Base-by-base conservation (phyloP, 2,113 vertebrate species). In the Mobula hypostoma region DNA sequence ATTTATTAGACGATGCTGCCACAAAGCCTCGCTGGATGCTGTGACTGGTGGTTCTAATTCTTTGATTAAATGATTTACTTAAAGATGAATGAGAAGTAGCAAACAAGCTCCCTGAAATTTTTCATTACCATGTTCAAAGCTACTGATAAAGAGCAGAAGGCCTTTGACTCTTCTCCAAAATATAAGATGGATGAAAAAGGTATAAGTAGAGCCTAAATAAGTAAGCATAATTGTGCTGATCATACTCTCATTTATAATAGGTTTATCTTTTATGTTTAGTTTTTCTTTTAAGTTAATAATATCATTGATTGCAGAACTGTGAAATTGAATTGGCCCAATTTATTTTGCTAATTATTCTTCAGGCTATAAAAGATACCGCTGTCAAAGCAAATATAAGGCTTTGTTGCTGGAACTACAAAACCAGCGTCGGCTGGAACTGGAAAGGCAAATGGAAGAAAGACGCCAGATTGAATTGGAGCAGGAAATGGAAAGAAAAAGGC, bases 291-390 rank as follows among this genome's bases (percentile, higher is more conserved):
- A 24, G 17, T 94, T 56, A 56, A 27, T 82, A 78, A 63, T 19
- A 17, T 24, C 15, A 79, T 56, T 77, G 56, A 94, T 40, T 68
- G 58, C n/a, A 1, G 6, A 63, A 63, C 1, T 80, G 78, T 66
- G n/a, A 1, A 21, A 79, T 63, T 14, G 40, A 0, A 76, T 95
- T 94, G 95, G 94, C 21, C 17, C 0, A 0, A 94, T 36, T 17
- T 12, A 87, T 70, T 29, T 56, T 14, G 3, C 0, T 93, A 4
- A 94, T 94, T 94, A 63, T 95, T 14, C 94, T 68, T 94, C 83
- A 96, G 96, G 94, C 94, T 96, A 96, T 94, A 96, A 95, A 94
- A 94, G 94, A 79, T 95, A 95, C 94, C 94, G 91, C 19, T 96
- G 94, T 94, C 95, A 94, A 24, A 97, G 95, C 94, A 95, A 36